Base-by-base conservation (phyloP, 2,888 invertebrate genomes). In the Thecocarcelia acutangulata region DNA sequence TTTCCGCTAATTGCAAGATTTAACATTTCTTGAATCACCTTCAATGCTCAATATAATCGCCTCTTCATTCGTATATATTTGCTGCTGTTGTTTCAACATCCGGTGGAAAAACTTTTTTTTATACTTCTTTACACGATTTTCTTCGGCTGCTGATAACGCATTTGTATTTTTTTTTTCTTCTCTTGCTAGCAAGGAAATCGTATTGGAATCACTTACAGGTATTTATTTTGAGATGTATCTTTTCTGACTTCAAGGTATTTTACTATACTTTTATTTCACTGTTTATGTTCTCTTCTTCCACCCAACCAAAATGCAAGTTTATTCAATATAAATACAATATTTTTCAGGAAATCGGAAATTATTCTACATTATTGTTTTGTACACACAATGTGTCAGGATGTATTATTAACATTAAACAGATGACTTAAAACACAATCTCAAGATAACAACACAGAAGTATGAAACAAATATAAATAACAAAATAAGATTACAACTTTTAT, bases 141-240 rank as follows among this genome's bases (percentile, higher is more conserved):
- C 17, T 54, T 64, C 33, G 5, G 24, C 44, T 72, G 68, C 42
- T 69, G 24, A 84, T 72, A 28, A 42, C 5, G n/a, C n/a, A n/a
- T n/a, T 68, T 42, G 15, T 17, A 11, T 21, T n/a, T n/a, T 15
- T 15, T 28, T 48, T 50, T 85, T 84, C 85, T 85, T 85, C 85
- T 54, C 52, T 84, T 84, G 80, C 86, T 83, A 80, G 75, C 85
- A 85, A 85, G 89, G 87, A 89, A 89, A 89, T 89, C 87, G 89
- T 89, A 87, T 88, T 87, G 86, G 88, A 88, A 90, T 89, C 88
- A 89, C 88, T 90, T 90, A 89, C 89, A 87, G 88, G 90, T 89
- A 88, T 87, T 87, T 88, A 42, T 37, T 37, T 50, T 64, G 82
- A 78, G 59, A 74, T 52, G 58, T 63, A 69, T 69, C 24, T 33